phyloP scores from a whole-genome alignment of 2,113 vertebrate genomes.

The Empidonax alnorum region DNA sequence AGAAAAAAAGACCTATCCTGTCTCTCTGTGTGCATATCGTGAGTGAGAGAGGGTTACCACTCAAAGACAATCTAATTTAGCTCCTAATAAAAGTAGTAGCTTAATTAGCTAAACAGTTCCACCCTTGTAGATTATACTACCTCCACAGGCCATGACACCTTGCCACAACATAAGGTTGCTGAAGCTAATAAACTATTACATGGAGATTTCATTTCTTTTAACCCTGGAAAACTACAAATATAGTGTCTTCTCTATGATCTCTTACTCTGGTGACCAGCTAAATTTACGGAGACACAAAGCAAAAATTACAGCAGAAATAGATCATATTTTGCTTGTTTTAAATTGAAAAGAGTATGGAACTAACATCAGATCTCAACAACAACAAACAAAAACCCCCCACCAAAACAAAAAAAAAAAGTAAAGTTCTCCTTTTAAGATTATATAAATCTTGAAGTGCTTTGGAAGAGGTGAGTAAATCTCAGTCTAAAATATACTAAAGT shows the following conservation, averaged over 20 bases:
- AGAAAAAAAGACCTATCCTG: slow-evolving; percentile 5
- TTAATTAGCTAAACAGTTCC: background rate
- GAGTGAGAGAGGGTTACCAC: background rate
- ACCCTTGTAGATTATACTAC: background rate
- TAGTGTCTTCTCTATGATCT: background rate
- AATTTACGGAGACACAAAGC: background rate
- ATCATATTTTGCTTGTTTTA: background rate
- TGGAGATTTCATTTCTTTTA: background rate
- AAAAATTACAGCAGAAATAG: background rate
- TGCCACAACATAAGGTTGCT: background rate
- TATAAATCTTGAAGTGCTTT: background rate
- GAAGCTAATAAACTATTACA: background rate
- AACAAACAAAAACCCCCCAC: background rate
- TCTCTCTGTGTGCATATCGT: background rate
- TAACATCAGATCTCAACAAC: background rate
- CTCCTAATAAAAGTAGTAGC: background rate
- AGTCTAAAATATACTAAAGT: background rate
- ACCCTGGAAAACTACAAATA: background rate
- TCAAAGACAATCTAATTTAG: background rate
- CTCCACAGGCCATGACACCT: background rate
- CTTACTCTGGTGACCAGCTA: background rate
- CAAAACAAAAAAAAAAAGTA: too few relatives aligned
- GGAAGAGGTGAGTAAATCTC: background rate
- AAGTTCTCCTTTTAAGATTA: background rate
- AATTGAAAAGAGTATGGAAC: background rate